phyloP scores from a whole-genome alignment of 2,113 vertebrate genomes.

The Micronycteris hirsuta region DNA sequence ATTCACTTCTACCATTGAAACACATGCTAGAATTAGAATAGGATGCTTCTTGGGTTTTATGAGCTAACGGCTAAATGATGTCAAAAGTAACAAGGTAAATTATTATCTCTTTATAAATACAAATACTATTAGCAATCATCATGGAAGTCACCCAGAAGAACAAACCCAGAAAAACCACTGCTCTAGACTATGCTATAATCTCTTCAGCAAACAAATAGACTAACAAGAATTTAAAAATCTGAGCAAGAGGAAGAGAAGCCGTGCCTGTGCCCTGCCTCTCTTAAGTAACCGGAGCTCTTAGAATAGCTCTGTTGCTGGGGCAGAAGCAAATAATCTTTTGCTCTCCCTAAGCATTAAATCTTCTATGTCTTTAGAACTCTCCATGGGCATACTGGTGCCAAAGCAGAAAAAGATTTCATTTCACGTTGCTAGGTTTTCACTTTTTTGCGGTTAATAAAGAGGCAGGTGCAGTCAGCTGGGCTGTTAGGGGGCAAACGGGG shows the following conservation, averaged over 20 bases:
- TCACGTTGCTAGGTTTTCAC: slow-evolving; percentile 47
- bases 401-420: slow-evolving; percentile 54
- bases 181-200: not conserved
- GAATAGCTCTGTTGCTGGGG: slow-evolving; percentile 40
- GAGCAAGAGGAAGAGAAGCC: not conserved
- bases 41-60: not conserved
- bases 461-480: slow-evolving; percentile 25
- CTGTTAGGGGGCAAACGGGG: not conserved
- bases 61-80: not conserved
- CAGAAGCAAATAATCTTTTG: slow-evolving; percentile 40
- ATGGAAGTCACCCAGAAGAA: not conserved
- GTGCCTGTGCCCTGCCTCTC: not conserved
- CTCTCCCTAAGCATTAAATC: slow-evolving; percentile 30
- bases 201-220: slow-evolving; percentile 37
- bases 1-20: not conserved
- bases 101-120: not conserved
- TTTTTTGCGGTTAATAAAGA: slow-evolving; percentile 43
- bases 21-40: not conserved
- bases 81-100: slow-evolving; percentile 2
- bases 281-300: slow-evolving; percentile 25
- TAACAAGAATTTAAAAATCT: slow-evolving; percentile 6
- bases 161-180: slow-evolving; percentile 4
- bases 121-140: not conserved
- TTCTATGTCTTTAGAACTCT: slow-evolving; percentile 24
- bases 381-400: not conserved